Evolutionary conservation across 1,140 invertebrate genomes (phyloP), one percentile per base, ranked within the genome.

Genomic region (Pseudoatta argentina): DNA sequence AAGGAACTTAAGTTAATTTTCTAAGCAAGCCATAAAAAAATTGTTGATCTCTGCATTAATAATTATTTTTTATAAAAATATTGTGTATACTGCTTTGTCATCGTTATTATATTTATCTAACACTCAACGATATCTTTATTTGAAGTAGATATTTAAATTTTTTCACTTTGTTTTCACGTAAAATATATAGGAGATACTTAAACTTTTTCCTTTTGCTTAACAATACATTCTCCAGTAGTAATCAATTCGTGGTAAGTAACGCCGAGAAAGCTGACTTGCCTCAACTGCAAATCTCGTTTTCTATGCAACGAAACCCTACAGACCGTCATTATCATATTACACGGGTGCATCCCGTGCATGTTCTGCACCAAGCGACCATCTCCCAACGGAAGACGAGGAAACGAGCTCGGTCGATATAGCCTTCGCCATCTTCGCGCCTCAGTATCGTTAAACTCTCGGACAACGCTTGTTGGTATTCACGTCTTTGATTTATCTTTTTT

Each of bases 301-400:
- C 69, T 48, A 63, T 73, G 69, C 39, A 82, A 82, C 27, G 53
- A 14, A 59, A 59, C 27, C 34, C 53, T 82, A 82, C 53, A 30
- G 69, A 73, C 55, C 55, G 69, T 75, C 79, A 75, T 83, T 83
- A 83, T 75, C 69, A 83, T 83, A 75, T 83, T 83, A 83, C 39
- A 83, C 24, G 69, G n/a, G 39, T 24, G 51, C 51, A 71, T 71
- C 51, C 3, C 4, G 69, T 55, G 69, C 55, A 73, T 59, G 69
- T 61, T 75, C 21, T 34, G 67, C 18, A 82, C 24, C 53, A 44
- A 6, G 21, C n/a, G 34, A 48, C 53, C 69, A 61, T 72, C 34
- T 18, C 24, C 18, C 10, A 14, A 75, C 69, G 39, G 7, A 61
- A 75, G 16, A 61, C 3, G 39, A 61, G 55, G 30, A 83, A 83